Percentiles rank a stretch among this genome's conserved stretches.
These are phyloP conservation scores for Cyprinodon tularosa DNA, from an alignment of 2,113 vertebrate species.

Conservation along the genomic window DNA sequence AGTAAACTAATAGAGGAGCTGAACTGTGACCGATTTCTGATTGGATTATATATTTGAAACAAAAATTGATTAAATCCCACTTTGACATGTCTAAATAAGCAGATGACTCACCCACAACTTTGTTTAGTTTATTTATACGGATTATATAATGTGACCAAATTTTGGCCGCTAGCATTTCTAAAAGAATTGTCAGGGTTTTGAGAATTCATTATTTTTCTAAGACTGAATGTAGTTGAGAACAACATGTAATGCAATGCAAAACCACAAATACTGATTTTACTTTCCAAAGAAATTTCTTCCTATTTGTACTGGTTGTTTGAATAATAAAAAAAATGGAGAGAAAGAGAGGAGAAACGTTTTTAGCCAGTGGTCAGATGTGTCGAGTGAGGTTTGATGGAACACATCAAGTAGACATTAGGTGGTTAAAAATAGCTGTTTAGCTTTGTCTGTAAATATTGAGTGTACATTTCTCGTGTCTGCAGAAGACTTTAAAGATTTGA, in stretches of 20 bases:
- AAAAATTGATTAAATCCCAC: neutral
- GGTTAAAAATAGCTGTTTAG: conserved; percentile 35
- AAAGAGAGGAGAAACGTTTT: neutral
- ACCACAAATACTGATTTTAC: conserved; percentile 39
- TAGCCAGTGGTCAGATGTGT: conserved; percentile 22
- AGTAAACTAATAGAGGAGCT: conserved; percentile 8
- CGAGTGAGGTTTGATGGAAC: conserved; percentile 20
- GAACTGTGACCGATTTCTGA: conserved; percentile 1
- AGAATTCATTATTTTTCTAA: conserved; percentile 4
- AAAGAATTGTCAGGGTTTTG: conserved; percentile 2
- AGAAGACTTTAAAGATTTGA: conserved; percentile 44
- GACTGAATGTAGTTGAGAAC: conserved; percentile 53
- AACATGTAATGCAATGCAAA: conserved; percentile 54
- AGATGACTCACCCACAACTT: neutral
- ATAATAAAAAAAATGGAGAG: neutral
- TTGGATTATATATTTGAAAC: conserved; percentile 9
- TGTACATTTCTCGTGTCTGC: conserved; percentile 60
- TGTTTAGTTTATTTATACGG: neutral
- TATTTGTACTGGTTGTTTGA: conserved; percentile 13
- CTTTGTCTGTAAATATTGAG: conserved; percentile 54
- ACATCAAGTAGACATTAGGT: conserved; percentile 20
- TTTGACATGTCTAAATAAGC: neutral
- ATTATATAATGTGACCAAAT: neutral
- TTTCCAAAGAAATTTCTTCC: conserved; percentile 64
- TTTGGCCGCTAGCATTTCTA: neutral